Evolutionary conservation across 2,797 vertebrate species (phyloP).

Genomic region (Pristis pectinata): DNA sequence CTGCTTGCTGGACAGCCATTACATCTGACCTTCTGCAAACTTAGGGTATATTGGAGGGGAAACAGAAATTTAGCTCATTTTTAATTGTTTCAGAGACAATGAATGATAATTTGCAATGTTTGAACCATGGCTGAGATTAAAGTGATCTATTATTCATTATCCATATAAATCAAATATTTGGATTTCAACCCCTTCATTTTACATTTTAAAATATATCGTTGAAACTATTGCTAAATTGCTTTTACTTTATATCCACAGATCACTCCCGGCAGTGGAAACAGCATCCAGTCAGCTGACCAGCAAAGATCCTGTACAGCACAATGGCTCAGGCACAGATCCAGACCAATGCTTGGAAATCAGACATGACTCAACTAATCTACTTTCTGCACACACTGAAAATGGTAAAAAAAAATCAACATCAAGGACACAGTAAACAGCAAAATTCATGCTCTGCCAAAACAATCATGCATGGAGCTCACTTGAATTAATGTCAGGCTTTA

Average conservation of each 20-base stretch:
- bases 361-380: background rate
- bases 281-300: background rate
- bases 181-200: background rate
- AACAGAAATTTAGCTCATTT: background rate
- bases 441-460: background rate
- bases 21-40: background rate
- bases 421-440: background rate
- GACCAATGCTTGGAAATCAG: background rate
- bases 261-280: background rate
- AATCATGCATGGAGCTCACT: background rate
- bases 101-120: background rate
- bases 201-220: background rate
- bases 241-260: background rate
- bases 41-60: background rate
- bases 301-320: background rate
- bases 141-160: background rate
- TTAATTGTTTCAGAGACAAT: background rate
- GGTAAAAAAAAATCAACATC: background rate
- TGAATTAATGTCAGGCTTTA: background rate
- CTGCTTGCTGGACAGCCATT: background rate
- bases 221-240: background rate
- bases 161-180: slow-evolving; percentile 4
- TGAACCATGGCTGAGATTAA: background rate
- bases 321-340: background rate
- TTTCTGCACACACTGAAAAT: background rate